phyloP scores from a whole-genome alignment of 2,113 vertebrate genomes.

The Gallinago paraguaiae region DNA sequence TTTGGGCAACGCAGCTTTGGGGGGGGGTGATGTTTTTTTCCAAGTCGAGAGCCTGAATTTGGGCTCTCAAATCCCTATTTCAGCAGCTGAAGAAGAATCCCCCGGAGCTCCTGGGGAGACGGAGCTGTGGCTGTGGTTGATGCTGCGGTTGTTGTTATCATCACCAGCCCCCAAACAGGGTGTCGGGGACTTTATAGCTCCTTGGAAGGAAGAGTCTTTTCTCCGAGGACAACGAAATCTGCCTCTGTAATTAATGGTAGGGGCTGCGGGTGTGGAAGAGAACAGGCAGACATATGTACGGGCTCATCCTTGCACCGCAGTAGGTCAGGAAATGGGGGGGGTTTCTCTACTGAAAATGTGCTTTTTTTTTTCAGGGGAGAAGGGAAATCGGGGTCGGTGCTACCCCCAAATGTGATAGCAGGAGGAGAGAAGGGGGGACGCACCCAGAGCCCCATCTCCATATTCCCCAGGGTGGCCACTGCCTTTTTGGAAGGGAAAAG shows the following conservation, averaged over 20 bases:
- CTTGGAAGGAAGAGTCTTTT: neutral
- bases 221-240: neutral
- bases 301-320: neutral
- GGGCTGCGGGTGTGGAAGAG: neutral
- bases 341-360: neutral
- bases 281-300: neutral
- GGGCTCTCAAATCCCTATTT: neutral
- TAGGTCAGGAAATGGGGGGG: neutral
- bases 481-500: neutral
- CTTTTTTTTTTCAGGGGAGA: neutral
- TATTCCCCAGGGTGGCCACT: neutral
- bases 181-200: neutral
- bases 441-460: rapidly evolving
- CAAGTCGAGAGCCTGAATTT: neutral
- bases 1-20: neutral
- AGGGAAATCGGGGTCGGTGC: neutral
- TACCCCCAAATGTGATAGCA: rapidly evolving
- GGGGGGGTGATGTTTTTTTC: rapidly evolving
- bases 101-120: rapidly evolving
- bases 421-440: neutral
- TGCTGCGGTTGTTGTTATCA: neutral
- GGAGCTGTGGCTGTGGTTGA: neutral
- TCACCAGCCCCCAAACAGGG: neutral
- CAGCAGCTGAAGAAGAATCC: neutral
- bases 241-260: neutral